A percentile compares a stretch with the other conserved stretches of the same genome.
Conservation (phyloP, 2,113 vertebrate species). For the Neogobius melanostomus region DNA sequence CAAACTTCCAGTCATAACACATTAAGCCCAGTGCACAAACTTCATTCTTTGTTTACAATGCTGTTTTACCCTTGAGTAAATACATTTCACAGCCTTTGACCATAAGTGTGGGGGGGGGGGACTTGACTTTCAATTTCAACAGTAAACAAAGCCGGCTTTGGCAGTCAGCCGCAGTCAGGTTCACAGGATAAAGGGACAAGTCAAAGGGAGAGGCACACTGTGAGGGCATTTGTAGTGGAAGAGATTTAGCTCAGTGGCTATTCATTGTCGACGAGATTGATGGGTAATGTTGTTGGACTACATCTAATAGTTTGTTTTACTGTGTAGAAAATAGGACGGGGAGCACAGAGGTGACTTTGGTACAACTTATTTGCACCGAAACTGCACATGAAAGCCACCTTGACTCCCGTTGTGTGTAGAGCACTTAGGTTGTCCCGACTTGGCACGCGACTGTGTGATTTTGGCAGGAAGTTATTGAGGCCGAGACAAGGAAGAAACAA, state of each 20-base stretch:
- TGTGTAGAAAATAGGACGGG: conserved; percentile 36
- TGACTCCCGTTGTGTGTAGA: not conserved
- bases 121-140: conserved; percentile 53
- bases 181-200: conserved; percentile 41
- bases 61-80: conserved; percentile 36
- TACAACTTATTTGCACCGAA: conserved; percentile 25
- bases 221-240: conserved; percentile 42
- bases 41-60: conserved; percentile 40
- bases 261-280: conserved; percentile 46
- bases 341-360: conserved; percentile 48
- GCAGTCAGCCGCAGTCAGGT: conserved; percentile 44
- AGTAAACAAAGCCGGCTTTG: conserved; percentile 51
- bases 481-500: not conserved
- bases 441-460: not conserved
- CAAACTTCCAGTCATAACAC: conserved; percentile 7
- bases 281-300: conserved; percentile 30
- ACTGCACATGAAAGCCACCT: conserved; percentile 23
- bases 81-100: conserved; percentile 37
- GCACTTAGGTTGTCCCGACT: not conserved
- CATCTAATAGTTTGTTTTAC: conserved; percentile 50
- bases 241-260: conserved; percentile 41
- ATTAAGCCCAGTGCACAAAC: conserved; percentile 16
- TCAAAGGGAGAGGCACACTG: conserved; percentile 27
- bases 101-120: conserved; percentile 5
- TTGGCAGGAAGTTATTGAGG: not conserved